These are phyloP conservation scores for Acholoe squamosa DNA, from an alignment of 2,888 invertebrate species.

Conservation along the genomic window DNA sequence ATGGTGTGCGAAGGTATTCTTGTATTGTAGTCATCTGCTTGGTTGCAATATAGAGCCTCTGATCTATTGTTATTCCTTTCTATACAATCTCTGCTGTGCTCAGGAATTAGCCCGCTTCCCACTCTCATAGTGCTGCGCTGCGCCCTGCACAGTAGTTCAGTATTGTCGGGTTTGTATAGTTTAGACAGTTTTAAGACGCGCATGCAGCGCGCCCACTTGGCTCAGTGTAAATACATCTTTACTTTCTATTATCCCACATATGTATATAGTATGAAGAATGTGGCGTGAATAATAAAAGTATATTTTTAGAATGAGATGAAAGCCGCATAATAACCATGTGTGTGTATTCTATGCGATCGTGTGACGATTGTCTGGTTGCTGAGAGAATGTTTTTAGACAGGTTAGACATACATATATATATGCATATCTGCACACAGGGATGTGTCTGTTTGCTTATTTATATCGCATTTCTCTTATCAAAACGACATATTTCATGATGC, in stretches of 20 bases:
- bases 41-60: too few species aligned
- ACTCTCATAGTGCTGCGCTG: too few species aligned
- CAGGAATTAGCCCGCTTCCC: slow-evolving; percentile 36
- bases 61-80: neutral
- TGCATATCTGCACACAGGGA: slow-evolving; percentile 39
- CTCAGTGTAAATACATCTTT: slow-evolving; percentile 44
- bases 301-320: slow-evolving; percentile 47
- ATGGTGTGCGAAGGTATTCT: too few species aligned
- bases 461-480: neutral
- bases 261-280: neutral
- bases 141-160: neutral
- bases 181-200: neutral
- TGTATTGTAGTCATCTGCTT: too few species aligned
- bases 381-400: neutral
- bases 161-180: slow-evolving; percentile 40
- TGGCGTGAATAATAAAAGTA: neutral
- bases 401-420: neutral
- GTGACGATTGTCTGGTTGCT: neutral
- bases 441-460: slow-evolving; percentile 51
- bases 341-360: neutral
- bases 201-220: neutral
- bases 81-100: slow-evolving; percentile 11
- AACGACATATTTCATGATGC: neutral
- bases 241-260: neutral
- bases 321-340: neutral